Evolutionary conservation across 2,888 invertebrate genomes (phyloP).

Genomic region (Phyllotreta cruciferae): DNA sequence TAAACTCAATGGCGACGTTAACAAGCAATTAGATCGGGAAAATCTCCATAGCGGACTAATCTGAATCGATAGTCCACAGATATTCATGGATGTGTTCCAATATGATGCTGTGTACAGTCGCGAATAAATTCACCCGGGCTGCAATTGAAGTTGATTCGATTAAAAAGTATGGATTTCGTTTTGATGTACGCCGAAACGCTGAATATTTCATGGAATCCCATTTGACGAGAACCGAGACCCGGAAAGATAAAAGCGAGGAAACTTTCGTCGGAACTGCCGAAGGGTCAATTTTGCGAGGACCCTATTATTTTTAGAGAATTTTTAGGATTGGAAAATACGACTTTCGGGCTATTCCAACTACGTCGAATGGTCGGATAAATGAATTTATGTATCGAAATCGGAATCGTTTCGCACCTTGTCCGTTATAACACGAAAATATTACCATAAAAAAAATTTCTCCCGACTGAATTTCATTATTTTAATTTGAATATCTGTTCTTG

Average conservation of each 20-base stretch:
- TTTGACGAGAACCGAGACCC: conserved; percentile 17
- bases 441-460: no score
- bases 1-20: conserved; percentile 31
- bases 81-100: conserved; percentile 18
- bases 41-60: conserved; percentile 32
- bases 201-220: conserved; percentile 21
- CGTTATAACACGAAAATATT: no score
- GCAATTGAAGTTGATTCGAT: background rate
- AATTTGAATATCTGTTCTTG: no score
- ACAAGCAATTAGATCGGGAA: conserved; percentile 33
- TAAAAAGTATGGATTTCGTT: background rate
- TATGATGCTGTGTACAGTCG: background rate
- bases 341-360: background rate
- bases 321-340: conserved; percentile 8
- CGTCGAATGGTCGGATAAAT: no score
- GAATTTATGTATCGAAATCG: no score
- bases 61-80: conserved; percentile 33
- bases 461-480: no score
- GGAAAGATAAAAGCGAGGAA: conserved; percentile 16
- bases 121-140: background rate
- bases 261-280: conserved; percentile 6
- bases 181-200: background rate
- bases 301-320: conserved; percentile 22
- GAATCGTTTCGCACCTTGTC: no score
- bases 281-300: conserved; percentile 20